Evolutionary conservation across 2,797 vertebrate genomes (phyloP).

Genomic region (Phataginus tetradactyla): DNA sequence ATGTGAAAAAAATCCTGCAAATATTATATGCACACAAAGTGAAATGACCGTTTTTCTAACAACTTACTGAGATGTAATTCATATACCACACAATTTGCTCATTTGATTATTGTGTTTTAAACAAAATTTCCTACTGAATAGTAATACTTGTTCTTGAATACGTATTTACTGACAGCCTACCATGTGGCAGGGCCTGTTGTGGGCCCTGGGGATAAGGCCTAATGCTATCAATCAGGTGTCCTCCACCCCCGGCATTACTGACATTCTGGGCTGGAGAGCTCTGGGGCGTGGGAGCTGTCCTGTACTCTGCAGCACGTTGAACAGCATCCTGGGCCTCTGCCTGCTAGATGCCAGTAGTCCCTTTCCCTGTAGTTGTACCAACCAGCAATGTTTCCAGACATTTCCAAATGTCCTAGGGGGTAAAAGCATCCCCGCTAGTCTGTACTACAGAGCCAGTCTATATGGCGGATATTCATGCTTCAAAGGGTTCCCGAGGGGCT

Average conservation of each 20-base stretch:
- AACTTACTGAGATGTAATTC: neutral
- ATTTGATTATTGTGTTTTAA: neutral
- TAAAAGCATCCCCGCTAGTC: neutral
- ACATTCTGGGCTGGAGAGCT: neutral
- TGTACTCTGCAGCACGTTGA: neutral
- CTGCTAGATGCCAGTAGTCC: neutral
- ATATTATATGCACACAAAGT: neutral
- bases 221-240: neutral
- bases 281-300: neutral
- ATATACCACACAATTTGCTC: neutral
- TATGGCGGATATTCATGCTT: neutral
- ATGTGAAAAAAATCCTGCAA: neutral
- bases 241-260: neutral
- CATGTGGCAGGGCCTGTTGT: neutral
- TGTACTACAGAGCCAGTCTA: too few relatives aligned
- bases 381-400: neutral
- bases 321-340: neutral
- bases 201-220: neutral
- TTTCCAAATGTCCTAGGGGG: neutral
- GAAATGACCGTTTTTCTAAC: neutral
- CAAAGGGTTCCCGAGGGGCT: neutral
- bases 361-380: neutral
- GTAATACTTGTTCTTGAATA: neutral
- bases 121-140: neutral
- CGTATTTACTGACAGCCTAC: neutral